Conservation (phyloP, 2,113 vertebrate species). For the Marmota monax region DNA sequence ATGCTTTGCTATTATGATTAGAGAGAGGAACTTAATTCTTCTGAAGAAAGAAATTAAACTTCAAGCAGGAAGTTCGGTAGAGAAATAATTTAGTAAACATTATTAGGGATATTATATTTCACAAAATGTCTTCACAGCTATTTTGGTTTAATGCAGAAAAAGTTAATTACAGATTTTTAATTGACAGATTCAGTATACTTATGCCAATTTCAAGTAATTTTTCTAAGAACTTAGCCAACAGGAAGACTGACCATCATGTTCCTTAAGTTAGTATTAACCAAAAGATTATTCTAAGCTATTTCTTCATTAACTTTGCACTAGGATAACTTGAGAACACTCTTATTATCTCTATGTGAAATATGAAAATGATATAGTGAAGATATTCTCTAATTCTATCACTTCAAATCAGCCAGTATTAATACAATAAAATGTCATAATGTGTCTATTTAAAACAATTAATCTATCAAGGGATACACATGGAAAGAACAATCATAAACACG, state of each 20-base stretch:
- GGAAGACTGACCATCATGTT: not conserved
- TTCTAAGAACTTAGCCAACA: not conserved
- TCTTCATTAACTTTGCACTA: not conserved
- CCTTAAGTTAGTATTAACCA: not conserved
- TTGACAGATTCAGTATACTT: not conserved
- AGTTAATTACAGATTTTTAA: not conserved
- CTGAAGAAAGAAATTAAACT: constrained; percentile 10
- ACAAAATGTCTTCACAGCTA: not conserved
- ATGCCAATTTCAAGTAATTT: not conserved
- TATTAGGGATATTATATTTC: not conserved
- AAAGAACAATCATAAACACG: not conserved
- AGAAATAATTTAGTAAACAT: not conserved
- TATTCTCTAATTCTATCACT: not conserved
- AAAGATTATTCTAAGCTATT: not conserved
- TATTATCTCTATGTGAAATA: not conserved
- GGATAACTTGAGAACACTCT: not conserved
- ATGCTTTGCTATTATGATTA: not conserved
- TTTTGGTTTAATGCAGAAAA: not conserved
- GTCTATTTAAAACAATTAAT: not conserved
- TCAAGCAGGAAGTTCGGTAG: not conserved
- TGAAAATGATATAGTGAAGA: not conserved
- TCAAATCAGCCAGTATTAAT: not conserved
- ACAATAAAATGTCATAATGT: not conserved
- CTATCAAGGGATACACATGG: not conserved
- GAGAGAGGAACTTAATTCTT: not conserved